These are phyloP conservation scores for Oreonectes daqikongensis DNA, from an alignment of 2,797 vertebrate species.

Conservation along the genomic window DNA sequence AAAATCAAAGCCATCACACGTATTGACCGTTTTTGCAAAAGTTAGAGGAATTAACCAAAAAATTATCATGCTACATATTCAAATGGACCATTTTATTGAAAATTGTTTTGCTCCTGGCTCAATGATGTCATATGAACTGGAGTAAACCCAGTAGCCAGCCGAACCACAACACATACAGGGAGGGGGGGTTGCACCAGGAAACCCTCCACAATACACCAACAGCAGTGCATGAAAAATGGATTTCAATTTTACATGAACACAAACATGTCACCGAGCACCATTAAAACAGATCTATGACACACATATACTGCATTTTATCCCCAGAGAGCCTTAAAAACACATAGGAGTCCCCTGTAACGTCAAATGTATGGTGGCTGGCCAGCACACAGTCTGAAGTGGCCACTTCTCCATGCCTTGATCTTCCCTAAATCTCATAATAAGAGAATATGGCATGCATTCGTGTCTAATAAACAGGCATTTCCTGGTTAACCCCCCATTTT, in stretches of 20 bases:
- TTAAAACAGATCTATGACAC: neutral
- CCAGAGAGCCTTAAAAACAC: constrained; percentile 13
- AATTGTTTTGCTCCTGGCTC: constrained; percentile 61
- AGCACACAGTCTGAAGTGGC: constrained; percentile 21
- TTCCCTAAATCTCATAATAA: constrained; percentile 13
- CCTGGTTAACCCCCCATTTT: neutral
- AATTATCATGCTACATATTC: neutral
- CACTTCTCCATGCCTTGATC: constrained; percentile 27
- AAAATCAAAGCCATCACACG: constrained; percentile 36
- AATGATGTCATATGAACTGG: constrained; percentile 87
- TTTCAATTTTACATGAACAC: constrained; percentile 24
- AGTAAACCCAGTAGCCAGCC: constrained; percentile 77
- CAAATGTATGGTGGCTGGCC: constrained; percentile 6
- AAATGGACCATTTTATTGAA: constrained; percentile 36
- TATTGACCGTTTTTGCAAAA: neutral
- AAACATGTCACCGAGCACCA: constrained; percentile 2
- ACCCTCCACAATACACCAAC: constrained; percentile 49
- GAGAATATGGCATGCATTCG: constrained; percentile 8
- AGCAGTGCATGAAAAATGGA: constrained; percentile 38
- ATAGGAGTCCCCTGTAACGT: constrained; percentile 31
- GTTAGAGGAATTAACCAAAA: neutral
- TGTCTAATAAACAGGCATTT: neutral
- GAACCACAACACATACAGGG: constrained; percentile 80
- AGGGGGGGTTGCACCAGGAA: constrained; percentile 60
- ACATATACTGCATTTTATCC: neutral